A percentile compares a stretch with the other conserved stretches of the same genome.
Conservation (phyloP, 2,888 invertebrate genomes). For the Zaprionus obscuricornis region DNA sequence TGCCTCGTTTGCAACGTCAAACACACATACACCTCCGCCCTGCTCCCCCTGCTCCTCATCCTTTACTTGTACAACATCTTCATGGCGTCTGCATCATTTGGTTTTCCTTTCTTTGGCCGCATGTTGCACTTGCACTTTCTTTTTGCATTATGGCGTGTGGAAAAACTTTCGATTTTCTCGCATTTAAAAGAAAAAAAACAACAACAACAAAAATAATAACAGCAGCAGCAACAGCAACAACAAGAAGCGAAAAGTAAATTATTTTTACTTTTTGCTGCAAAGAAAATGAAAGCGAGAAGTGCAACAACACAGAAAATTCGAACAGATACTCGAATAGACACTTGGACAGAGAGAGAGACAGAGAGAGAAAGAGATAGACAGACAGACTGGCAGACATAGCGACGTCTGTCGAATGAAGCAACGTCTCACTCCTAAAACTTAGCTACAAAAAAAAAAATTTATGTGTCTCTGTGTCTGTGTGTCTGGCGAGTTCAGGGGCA, state of each 20-base stretch:
- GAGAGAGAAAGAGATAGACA: slow-evolving; percentile 4
- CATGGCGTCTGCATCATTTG: slow-evolving; percentile 13
- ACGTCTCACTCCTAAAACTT: slow-evolving; percentile 44
- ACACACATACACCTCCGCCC: neutral
- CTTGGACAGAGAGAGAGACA: slow-evolving; percentile 3
- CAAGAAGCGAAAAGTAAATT: slow-evolving; percentile 45
- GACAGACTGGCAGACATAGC: no score
- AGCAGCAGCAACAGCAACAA: slow-evolving; percentile 3
- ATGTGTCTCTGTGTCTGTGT: no score
- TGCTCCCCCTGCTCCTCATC: no score
- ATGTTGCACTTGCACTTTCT: slow-evolving; percentile 83
- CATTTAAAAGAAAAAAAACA: slow-evolving; percentile 40
- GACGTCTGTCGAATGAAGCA: no score
- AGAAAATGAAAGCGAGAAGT: slow-evolving; percentile 76
- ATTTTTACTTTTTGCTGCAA: slow-evolving; percentile 61
- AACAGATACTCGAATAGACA: no score
- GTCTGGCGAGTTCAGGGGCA: no score
- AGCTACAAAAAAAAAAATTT: no score
- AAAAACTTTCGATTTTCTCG: slow-evolving; percentile 83
- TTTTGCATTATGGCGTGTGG: slow-evolving; percentile 82
- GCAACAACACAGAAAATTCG: slow-evolving; percentile 60
- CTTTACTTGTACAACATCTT: no score
- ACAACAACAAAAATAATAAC: slow-evolving; percentile 16
- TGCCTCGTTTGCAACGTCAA: neutral
- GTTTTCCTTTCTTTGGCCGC: slow-evolving; percentile 66